Evolutionary conservation across 37 sponge, comb jelly and placozoan genomes (phyloP).

Genomic region (Oscarella lobularis): DNA sequence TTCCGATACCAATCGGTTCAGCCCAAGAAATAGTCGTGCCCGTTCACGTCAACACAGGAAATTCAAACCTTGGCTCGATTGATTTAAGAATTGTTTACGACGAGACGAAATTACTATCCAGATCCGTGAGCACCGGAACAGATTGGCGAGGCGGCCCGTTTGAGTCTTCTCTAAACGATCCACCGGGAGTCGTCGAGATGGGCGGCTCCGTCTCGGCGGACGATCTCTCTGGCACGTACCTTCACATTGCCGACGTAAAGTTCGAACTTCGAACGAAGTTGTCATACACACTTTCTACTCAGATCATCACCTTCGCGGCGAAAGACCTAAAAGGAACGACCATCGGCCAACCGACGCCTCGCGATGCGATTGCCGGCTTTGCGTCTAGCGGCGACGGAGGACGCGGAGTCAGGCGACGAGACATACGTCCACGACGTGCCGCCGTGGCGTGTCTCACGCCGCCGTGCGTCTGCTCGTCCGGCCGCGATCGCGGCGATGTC

Average conservation of each 20-base stretch:
- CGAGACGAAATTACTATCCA: neutral
- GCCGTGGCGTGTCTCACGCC: too few species aligned
- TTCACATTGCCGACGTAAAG: neutral
- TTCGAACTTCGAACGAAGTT: neutral
- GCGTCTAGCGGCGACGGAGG: neutral
- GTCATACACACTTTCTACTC: neutral
- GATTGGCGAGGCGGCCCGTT: neutral
- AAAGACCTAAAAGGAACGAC: conserved; percentile 14
- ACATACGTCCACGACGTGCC: neutral
- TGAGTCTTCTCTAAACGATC: neutral
- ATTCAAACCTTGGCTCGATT: neutral
- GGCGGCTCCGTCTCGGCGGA: neutral
- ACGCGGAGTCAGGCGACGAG: conserved; percentile 19
- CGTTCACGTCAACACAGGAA: neutral
- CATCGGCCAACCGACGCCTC: conserved; percentile 37
- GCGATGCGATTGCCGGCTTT: conserved; percentile 6
- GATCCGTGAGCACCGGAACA: neutral
- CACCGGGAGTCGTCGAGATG: neutral
- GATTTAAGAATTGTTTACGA: neutral
- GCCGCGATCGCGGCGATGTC: conserved; percentile 31
- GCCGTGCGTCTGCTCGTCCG: neutral
- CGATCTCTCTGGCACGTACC: neutral
- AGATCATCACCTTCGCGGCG: neutral
- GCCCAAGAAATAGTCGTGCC: neutral
- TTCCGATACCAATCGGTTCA: neutral